Percentiles rank a stretch among this genome's conserved stretches.
Evolutionary conservation across 64 coral and sea anemone genomes (phyloP).

Genomic region (Stichodactyla helianthus): DNA sequence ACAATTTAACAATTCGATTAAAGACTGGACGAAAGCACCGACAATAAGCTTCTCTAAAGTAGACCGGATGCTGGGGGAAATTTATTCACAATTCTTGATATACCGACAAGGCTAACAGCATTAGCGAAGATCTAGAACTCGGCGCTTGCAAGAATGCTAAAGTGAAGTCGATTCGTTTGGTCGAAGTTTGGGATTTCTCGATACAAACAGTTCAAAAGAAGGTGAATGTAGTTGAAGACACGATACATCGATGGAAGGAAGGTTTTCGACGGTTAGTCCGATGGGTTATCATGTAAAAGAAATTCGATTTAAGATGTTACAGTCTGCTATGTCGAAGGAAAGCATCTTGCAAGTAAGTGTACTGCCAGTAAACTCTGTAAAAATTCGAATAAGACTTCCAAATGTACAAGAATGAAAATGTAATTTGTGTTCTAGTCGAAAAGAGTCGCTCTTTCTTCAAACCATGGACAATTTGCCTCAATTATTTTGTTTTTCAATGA

Average conservation of each 20-base stretch:
- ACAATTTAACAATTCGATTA: conserved; percentile 2
- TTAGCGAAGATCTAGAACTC: not conserved
- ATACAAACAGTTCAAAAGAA: not conserved
- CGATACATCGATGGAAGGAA: not conserved
- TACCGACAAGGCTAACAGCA: not conserved
- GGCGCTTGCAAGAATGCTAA: no score
- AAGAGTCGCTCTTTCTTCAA: no score
- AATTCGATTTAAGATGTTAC: not conserved
- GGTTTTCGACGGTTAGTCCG: not conserved
- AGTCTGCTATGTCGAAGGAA: not conserved
- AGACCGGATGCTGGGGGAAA: not conserved
- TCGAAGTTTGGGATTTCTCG: not conserved
- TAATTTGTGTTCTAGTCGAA: no score
- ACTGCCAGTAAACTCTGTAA: not conserved
- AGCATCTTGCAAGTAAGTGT: not conserved
- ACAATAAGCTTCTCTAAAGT: not conserved
- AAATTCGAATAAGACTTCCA: no score
- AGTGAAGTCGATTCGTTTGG: no score
- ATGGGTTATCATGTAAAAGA: not conserved
- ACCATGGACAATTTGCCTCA: no score
- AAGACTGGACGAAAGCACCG: not conserved
- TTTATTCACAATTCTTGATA: not conserved
- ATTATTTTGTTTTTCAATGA: no score
- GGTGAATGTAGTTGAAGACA: not conserved
- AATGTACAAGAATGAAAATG: no score